Conservation (phyloP, 2,113 vertebrate genomes). For the Sigmodon hispidus region DNA sequence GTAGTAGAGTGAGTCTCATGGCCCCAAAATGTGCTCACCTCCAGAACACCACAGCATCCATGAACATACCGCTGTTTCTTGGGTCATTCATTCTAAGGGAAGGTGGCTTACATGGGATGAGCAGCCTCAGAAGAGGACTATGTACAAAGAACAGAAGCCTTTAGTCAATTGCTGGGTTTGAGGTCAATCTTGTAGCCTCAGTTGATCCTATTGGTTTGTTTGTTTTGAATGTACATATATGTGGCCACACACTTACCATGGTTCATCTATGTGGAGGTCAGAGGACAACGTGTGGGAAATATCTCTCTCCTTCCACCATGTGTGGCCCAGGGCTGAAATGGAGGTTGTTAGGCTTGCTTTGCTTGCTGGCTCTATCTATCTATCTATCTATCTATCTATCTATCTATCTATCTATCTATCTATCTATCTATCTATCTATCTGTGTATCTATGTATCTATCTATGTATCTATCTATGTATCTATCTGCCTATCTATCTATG, state of each 20-base stretch:
- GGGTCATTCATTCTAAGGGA: not conserved
- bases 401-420: fast-evolving
- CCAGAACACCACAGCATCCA: not conserved
- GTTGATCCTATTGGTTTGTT: not conserved
- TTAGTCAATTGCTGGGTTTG: not conserved
- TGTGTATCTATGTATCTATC: no score
- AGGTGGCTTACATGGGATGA: not conserved
- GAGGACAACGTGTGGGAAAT: not conserved
- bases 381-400: not conserved
- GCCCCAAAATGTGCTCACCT: not conserved
- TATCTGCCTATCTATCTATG: no score
- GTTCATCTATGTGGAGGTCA: not conserved
- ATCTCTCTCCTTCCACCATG: not conserved
- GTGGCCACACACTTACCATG: not conserved
- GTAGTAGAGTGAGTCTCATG: not conserved
- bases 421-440: no score
- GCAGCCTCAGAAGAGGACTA: not conserved
- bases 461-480: not conserved
- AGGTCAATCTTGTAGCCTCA: not conserved
- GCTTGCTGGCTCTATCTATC: fast-evolving
- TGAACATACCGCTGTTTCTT: not conserved
- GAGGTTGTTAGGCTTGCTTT: not conserved
- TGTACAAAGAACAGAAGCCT: not conserved
- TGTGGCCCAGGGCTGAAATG: not conserved
- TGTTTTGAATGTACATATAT: not conserved